Conservation (phyloP, 2,797 vertebrate species). For the Hydrolagus colliei region DNA sequence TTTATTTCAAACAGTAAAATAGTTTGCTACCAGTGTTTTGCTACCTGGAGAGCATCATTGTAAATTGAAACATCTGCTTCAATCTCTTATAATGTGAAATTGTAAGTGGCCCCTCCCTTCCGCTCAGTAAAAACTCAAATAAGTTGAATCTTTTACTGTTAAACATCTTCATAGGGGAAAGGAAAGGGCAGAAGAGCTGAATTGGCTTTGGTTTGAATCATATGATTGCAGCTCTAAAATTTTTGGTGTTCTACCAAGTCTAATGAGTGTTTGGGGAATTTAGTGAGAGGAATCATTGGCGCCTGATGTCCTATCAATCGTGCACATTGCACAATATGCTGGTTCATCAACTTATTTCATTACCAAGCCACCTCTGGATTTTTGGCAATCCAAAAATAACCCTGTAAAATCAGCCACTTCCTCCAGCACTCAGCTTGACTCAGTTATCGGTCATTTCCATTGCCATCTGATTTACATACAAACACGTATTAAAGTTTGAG, state of each 20-base stretch:
- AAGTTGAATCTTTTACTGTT: not conserved
- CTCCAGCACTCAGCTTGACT: not conserved
- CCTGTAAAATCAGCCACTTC: not conserved
- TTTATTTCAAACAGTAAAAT: not conserved
- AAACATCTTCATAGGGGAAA: not conserved
- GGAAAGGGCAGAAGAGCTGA: not conserved
- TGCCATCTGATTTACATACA: not conserved
- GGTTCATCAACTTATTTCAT: no score
- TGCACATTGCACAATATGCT: not conserved
- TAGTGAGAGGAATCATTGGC: not conserved
- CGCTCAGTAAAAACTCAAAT: conserved; percentile 6
- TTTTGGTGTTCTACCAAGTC: not conserved
- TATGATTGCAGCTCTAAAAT: not conserved
- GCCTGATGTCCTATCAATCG: not conserved
- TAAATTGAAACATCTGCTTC: not conserved
- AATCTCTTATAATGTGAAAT: not conserved
- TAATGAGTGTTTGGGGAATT: not conserved
- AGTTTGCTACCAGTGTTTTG: not conserved
- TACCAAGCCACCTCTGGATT: not conserved
- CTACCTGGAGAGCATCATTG: not conserved
- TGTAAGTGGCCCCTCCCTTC: conserved; percentile 6
- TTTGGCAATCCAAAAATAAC: not conserved
- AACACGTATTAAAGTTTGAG: no score
- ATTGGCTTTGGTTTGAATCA: not conserved
- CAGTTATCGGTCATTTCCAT: not conserved